Percentiles rank a stretch among this genome's conserved stretches.
Evolutionary conservation across 2,113 vertebrate species (phyloP).

Genomic region (Pelobates fuscus): DNA sequence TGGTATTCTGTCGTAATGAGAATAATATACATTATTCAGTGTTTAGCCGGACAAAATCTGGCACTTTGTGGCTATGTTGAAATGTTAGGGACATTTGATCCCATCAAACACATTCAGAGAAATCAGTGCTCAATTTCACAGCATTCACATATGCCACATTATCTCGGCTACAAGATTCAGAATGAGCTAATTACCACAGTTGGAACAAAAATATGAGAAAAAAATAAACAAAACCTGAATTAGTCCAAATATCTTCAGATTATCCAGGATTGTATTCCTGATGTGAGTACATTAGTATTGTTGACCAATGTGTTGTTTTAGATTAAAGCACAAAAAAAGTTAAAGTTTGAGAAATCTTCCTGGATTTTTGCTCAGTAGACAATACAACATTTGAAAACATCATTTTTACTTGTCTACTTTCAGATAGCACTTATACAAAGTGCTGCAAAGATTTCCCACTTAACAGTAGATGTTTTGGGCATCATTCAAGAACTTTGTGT

Average conservation of each 20-base stretch:
- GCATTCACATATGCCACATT: too few relatives aligned
- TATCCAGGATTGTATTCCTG: background rate
- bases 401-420: background rate
- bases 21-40: constrained; percentile 1
- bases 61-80: background rate
- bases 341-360: background rate
- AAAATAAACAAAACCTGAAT: background rate
- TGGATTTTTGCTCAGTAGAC: background rate
- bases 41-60: background rate
- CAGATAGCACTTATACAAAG: background rate
- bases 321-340: background rate
- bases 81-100: background rate
- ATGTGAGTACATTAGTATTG: background rate
- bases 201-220: too few relatives aligned
- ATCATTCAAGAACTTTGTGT: background rate
- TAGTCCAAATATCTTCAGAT: background rate
- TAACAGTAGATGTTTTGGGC: background rate
- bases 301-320: background rate
- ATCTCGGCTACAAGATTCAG: too few relatives aligned
- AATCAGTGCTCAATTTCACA: background rate
- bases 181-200: too few relatives aligned
- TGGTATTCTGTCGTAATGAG: background rate
- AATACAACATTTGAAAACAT: background rate
- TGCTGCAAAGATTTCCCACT: background rate
- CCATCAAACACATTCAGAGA: background rate